Evolutionary conservation across 1,140 invertebrate genomes (phyloP), one percentile per base, ranked within the genome.

Genomic region (Dryas iulia): DNA sequence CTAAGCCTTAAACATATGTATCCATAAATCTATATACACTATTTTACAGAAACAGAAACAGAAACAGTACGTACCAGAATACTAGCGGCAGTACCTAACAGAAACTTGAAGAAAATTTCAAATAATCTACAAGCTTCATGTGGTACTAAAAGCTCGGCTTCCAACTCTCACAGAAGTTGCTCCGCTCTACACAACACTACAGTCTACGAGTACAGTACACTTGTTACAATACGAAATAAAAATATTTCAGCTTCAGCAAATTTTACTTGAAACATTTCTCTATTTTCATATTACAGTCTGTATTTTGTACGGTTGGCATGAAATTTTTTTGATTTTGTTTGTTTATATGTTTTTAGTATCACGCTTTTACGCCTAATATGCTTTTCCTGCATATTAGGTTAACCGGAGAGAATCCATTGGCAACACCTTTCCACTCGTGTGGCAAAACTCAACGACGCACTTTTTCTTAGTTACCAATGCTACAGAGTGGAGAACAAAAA

Each of bases 201-300:
- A 35, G 1, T 35, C n/a, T 12, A 33, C 31, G 11, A 35, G n/a
- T 47, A 47, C 39, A 47, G 14, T 39, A 39, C 35, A 39, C 35
- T 47, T 47, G 39, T 47, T 47, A 47, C 39, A 47, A 47, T 47
- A 47, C 14, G 39, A 47, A 47, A 47, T 47, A 47, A 47, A 47
- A 21, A 47, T 47, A 47, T 47, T 47, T 47, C 39, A 47, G 39
- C 14, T 47, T 47, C 39, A 21, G 39, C 14, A 47, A 47, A 47
- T 47, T 47, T 47, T n/a, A 47, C 39, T 47, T 47, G 39, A 47
- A 47, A 47, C 39, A 47, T 47, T 47, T 47, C 21, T 47, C 39
- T 47, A 47, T 47, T 47, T 47, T 47, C 18, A 21, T 47, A 47
- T 47, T 47, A 47, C 39, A 21, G 18, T 47, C 18, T 14, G 39